phyloP scores from a whole-genome alignment of 37 sponge, comb jelly and placozoan genomes.

The Ephydatia muelleri region DNA sequence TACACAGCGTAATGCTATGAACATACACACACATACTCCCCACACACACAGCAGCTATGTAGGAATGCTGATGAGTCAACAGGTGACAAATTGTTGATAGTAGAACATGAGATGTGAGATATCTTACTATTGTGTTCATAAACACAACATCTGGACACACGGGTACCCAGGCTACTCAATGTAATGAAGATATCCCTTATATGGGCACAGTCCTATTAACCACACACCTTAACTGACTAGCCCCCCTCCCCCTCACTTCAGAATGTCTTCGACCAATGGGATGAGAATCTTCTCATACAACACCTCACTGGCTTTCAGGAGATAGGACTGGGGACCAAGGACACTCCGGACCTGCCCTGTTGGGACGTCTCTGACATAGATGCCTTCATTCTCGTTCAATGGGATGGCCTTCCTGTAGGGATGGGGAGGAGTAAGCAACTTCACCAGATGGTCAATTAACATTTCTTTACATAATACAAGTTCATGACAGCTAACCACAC shows the following conservation, averaged over 20 bases:
- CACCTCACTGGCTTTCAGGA: conserved; percentile 81
- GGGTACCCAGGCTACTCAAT: background rate
- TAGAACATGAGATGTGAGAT: background rate
- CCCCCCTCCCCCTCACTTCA: conserved; percentile 39
- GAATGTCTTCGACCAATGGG: conserved; percentile 78
- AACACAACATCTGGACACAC: background rate
- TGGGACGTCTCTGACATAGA: conserved; percentile 80
- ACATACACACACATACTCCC: no score
- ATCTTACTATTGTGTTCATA: background rate
- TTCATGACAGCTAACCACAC: background rate
- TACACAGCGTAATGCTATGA: no score
- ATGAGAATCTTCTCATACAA: conserved; percentile 74
- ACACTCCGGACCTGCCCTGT: conserved; percentile 81
- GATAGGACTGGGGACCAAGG: conserved; percentile 86
- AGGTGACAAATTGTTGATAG: no score
- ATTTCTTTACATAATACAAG: no score
- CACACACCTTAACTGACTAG: conserved; percentile 4
- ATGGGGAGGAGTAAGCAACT: background rate
- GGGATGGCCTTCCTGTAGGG: conserved; percentile 83
- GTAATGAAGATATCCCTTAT: conserved; percentile 5
- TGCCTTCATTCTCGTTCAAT: conserved; percentile 90
- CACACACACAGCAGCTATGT: no score
- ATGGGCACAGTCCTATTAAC: background rate
- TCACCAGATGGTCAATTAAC: background rate
- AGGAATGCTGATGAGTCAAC: no score